Base-by-base conservation (phyloP, 1,140 invertebrate species). In the Drosophila ironensis region DNA sequence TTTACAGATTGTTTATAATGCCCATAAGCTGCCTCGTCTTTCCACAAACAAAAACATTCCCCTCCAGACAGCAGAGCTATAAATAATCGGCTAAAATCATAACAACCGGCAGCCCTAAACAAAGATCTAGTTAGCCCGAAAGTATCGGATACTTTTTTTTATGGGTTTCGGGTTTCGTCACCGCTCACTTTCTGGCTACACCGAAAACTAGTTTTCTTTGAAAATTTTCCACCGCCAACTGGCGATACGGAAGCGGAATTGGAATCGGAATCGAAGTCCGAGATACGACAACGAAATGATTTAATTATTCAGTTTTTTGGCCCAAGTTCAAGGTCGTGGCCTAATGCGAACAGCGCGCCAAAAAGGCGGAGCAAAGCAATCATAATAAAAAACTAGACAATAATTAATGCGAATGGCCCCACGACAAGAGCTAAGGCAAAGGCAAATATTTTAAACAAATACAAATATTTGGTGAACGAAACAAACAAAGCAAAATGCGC, bases 331-430 rank as follows among this genome's bases (percentile, higher is more conserved):
- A 66, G 59, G 56, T 63, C 59, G 54, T 63, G 59, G 41, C 57
- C 56, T 61, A 61, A 50, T 68, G 50, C 19, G 30, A 53, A 59
- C n/a, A n/a, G n/a, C n/a, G n/a, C 41, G n/a, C 12, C 27, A 20
- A 59, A 33, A 47, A 27, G 28, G 25, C 48, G 50, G 45, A 45
- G 20, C 16, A 51, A 46, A 47, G 47, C 52, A 59, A 74, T 68
- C 41, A 78, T 42, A 71, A 68, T 37, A 53, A 69, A n/a, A 75
- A 68, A 44, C 72, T 66, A 81, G 67, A 68, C 57, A 61, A 76
- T 76, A 60, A 61, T 76, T 64, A 84, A 84, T 78, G 73, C 72
- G 78, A 82, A 82, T 84, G 78, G 78, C 73, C 78, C 75, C 51
- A 61, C 63, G 53, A 73, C 78, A 82, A 84, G 70, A 70, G 73